Evolutionary conservation across 2,888 invertebrate genomes (phyloP), one percentile per base, ranked within the genome.

Genomic region (Salpingus planirostris): DNA sequence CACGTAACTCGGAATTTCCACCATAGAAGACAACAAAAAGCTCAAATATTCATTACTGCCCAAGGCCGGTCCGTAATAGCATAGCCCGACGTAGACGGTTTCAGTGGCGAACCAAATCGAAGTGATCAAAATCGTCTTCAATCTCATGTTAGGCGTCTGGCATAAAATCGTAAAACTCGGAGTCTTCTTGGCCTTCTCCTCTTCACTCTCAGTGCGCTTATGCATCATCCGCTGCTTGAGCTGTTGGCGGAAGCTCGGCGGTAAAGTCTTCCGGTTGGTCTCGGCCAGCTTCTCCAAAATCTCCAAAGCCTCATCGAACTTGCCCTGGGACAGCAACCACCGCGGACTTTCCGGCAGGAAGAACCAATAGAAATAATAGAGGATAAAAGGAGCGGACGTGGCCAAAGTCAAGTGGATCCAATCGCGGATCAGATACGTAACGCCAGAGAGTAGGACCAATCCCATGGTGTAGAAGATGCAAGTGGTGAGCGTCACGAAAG

Each of bases 31-130:
- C 24, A 92, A 69, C 40, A 90, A 78, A 60, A 92, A 92, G 54
- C 89, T 90, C 52, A 91, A 70, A 63, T 91, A 89, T 51, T 89
- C 84, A 60, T 90, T 85, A 52, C 73, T 83, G 6, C 91, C 91
- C 30, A 92, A 70, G 1, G 88, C 82, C 6, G 91, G 90, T 0
- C 90, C 89, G 52, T 92, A 92, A 57, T 91, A 90, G 46, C 89
- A 90, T 21, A 92, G 69, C 0, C 92, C 92, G 11, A 92, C 83
- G 56, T 92, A 92, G 2, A 91, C 91, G 62, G 86, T 89, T 55
- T 90, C 88, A 50, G 88, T 91, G 27, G 90, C 89, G 59, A 92
- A 90, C 90, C 89, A 90, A 60, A 87, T 89, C 12, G 89, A 62
- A 1, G 89, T 89, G 31, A 90, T 88, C 30, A 90, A 66, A 44